A percentile compares a stretch with the other conserved stretches of the same genome.
phyloP scores from a whole-genome alignment of 64 coral and sea anemone species.

The Platygyra sinensis region DNA sequence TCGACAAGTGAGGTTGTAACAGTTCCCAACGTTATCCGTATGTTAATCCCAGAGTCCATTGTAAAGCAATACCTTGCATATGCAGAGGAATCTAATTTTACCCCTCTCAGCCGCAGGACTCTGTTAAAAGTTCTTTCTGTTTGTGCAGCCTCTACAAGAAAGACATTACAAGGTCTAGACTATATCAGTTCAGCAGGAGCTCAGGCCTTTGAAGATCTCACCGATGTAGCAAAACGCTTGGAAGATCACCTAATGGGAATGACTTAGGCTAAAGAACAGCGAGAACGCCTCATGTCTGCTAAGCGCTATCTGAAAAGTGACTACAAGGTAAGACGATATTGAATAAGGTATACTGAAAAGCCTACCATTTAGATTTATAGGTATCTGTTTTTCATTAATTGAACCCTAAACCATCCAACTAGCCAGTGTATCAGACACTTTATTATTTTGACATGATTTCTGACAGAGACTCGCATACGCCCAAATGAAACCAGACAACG shows the following conservation, averaged over 20 bases:
- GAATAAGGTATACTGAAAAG: too few relatives aligned
- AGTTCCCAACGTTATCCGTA: constrained; percentile 72
- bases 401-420: too few relatives aligned
- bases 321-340: constrained; percentile 28
- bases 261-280: constrained; percentile 15
- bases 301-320: constrained; percentile 33
- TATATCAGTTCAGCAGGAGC: constrained; percentile 40
- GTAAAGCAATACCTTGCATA: constrained; percentile 67
- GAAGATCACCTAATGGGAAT: constrained; percentile 15
- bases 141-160: constrained; percentile 54
- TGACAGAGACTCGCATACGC: too few relatives aligned
- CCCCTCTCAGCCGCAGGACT: constrained; percentile 33
- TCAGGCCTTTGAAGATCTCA: constrained; percentile 42
- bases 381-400: neutral
- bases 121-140: constrained; percentile 54
- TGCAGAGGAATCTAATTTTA: constrained; percentile 38
- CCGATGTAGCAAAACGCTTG: neutral
- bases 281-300: neutral
- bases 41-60: constrained; percentile 74
- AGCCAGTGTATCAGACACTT: too few relatives aligned
- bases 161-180: constrained; percentile 69
- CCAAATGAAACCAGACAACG: too few relatives aligned
- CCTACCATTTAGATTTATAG: neutral
- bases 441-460: too few relatives aligned
- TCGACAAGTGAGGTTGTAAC: constrained; percentile 58